Evolutionary conservation across 92 coral and sea anemone genomes (phyloP), one percentile per base, ranked within the genome.

Genomic region (Muricea muricata): DNA sequence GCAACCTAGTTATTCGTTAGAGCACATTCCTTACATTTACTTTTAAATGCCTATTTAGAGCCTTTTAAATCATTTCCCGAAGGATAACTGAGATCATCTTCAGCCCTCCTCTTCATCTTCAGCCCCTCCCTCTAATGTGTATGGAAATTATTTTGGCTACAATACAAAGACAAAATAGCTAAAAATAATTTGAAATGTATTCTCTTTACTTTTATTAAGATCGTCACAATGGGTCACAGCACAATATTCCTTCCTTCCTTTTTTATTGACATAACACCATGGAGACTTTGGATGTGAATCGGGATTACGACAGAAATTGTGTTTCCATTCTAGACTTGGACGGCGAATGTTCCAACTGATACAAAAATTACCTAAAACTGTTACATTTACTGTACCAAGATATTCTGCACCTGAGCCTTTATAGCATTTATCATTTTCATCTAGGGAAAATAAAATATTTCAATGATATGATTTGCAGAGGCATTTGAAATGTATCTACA

Each of bases 241-340:
- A 84, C 99, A 96, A 25, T 75, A 69, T 77, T 96, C 98, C 68
- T 28, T 72, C 47, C 75, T 79, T 33, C 85, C 17, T 0, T 47
- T 45, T 33, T 48, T 35, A 65, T 78, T 89, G 47, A 90, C 93
- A 65, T 79, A 91, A 46, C 99, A 96, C 98, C 98, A 96, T 7
- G 99, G 99, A 7, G 93, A 79, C 9, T 75, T 69, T 3, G 71
- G 46, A 10, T 52, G 45, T 14, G 85, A 87, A 7, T 77, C 83
- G 2, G 91, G 93, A 68, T 96, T 93, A 26, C 99, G 96, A 86
- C 99, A 96, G 83, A 71, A 96, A 80, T 93, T 96, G 33, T 88
- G 93, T 0, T 73, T 72, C 66, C 86, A 48, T 20, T 68, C 85
- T 6, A 46, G 65, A 20, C 85, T 79, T 0, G 91, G 90, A 41